Conservation (phyloP, 2,113 vertebrate genomes). For the Alligator mississippiensis region DNA sequence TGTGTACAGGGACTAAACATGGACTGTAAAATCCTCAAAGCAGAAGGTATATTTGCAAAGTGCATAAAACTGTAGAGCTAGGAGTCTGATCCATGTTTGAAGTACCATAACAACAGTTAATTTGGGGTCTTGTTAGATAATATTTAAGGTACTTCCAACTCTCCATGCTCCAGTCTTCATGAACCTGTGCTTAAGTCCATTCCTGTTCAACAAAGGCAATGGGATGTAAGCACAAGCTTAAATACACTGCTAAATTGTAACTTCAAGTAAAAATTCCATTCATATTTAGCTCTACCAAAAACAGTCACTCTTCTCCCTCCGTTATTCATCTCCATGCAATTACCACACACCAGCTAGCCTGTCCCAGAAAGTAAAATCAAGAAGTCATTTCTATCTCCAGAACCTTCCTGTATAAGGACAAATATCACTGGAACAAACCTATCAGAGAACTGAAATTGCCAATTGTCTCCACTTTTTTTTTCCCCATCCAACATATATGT, state of each 20-base stretch:
- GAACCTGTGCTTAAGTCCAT: neutral
- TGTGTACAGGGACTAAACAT: neutral
- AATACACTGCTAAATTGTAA: neutral
- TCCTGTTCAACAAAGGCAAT: neutral
- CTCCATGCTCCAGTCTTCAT: neutral
- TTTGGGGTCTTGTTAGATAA: neutral
- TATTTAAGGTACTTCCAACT: neutral
- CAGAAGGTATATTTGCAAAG: accelerated
- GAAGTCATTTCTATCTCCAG: neutral
- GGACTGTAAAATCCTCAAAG: neutral
- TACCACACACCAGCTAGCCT: neutral
- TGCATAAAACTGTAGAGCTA: neutral
- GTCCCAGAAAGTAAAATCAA: constrained; percentile 11
- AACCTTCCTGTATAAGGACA: neutral
- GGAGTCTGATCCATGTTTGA: neutral
- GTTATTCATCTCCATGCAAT: neutral
- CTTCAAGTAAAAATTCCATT: neutral
- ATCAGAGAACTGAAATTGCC: neutral
- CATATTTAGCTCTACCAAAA: neutral
- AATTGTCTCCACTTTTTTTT: neutral
- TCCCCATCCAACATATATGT: neutral
- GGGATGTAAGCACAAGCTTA: neutral
- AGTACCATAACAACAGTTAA: neutral
- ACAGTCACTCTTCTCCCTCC: neutral
- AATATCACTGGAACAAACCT: neutral